These are phyloP conservation scores for Papilio demoleus DNA, from an alignment of 2,888 invertebrate species.

Conservation along the genomic window DNA sequence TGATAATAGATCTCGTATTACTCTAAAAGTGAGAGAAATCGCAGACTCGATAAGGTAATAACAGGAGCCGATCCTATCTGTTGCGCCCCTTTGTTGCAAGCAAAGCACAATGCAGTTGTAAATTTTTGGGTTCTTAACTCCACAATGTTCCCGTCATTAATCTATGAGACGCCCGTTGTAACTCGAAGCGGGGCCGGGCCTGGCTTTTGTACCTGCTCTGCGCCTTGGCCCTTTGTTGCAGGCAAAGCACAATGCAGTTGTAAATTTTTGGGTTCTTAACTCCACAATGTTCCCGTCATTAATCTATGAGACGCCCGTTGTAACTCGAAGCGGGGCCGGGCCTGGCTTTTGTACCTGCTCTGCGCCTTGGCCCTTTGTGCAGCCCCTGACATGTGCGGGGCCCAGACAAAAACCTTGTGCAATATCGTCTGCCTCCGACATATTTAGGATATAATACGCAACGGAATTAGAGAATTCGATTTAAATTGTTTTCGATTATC, in stretches of 20 bases:
- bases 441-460: conserved; percentile 68
- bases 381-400: conserved; percentile 76
- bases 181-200: conserved; percentile 74
- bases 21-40: conserved; percentile 78
- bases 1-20: conserved; percentile 75
- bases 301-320: conserved; percentile 76
- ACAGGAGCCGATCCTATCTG: conserved; percentile 80
- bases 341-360: conserved; percentile 77
- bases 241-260: conserved; percentile 77
- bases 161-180: conserved; percentile 76
- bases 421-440: conserved; percentile 74
- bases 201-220: conserved; percentile 78
- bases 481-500: background rate
- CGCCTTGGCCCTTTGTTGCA: conserved; percentile 68
- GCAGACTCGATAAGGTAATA: conserved; percentile 80
- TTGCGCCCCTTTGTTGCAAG: conserved; percentile 74
- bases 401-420: conserved; percentile 76
- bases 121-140: conserved; percentile 82
- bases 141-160: conserved; percentile 81
- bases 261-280: conserved; percentile 83
- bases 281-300: conserved; percentile 80
- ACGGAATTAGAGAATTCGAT: background rate
- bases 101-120: conserved; percentile 79
- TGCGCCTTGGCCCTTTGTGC: conserved; percentile 67
- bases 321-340: conserved; percentile 77